phyloP scores from a whole-genome alignment of 2,888 invertebrate genomes.

The Scelioninae gen. 2 region DNA sequence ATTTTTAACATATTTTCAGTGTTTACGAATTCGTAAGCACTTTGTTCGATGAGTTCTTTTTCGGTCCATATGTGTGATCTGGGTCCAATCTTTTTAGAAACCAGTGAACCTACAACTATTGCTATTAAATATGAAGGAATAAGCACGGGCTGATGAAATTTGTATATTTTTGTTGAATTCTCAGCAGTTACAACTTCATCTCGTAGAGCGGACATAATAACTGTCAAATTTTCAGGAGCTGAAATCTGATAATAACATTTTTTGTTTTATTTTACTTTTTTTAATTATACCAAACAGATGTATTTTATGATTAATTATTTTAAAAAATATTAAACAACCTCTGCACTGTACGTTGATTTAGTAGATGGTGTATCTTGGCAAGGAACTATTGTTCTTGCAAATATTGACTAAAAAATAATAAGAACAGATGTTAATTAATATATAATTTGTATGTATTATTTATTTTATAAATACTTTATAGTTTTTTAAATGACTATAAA shows the following conservation, averaged over 20 bases:
- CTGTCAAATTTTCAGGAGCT: constrained; percentile 85
- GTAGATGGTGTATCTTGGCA: constrained; percentile 95
- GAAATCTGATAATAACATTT: constrained; percentile 77
- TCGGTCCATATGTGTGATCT: constrained; percentile 94
- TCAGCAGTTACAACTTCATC: constrained; percentile 71
- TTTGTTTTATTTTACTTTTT: too few relatives aligned
- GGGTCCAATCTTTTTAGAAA: constrained; percentile 85
- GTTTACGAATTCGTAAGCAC: constrained; percentile 92
- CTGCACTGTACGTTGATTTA: constrained; percentile 79
- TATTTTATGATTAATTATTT: neutral
- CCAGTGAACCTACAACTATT: constrained; percentile 89
- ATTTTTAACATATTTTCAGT: constrained; percentile 88
- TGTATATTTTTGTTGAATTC: constrained; percentile 76
- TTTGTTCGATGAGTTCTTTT: constrained; percentile 86
- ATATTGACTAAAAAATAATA: constrained; percentile 81
- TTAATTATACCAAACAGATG: neutral
- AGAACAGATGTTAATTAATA: too few relatives aligned
- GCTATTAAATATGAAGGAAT: constrained; percentile 94
- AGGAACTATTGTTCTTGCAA: constrained; percentile 91
- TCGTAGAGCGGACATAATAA: constrained; percentile 91
- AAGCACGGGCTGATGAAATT: constrained; percentile 86
- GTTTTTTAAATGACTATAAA: too few relatives aligned
- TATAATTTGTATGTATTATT: too few relatives aligned
- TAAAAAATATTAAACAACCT: constrained; percentile 41
- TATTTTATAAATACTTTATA: too few relatives aligned